Conservation (phyloP, 1,140 invertebrate species). For the Onthophagus taurus region DNA sequence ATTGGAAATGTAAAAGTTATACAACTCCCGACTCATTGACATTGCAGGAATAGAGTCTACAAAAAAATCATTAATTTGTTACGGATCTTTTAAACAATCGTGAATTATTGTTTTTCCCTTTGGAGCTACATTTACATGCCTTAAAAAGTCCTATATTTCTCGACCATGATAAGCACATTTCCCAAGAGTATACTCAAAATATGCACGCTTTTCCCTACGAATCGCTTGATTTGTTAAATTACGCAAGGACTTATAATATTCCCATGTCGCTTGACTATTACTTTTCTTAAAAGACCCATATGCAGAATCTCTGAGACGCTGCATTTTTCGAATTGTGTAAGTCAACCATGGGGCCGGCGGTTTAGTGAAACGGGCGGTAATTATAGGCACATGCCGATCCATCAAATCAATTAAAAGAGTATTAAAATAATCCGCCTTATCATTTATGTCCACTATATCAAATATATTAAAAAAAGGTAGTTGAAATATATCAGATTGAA, state of each 20-base stretch:
- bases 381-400: background rate
- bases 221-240: conserved; percentile 6
- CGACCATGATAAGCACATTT: background rate
- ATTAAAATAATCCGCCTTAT: background rate
- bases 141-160: background rate
- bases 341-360: conserved; percentile 1
- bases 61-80: background rate
- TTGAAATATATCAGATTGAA: background rate
- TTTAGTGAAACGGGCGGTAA: background rate
- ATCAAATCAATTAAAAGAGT: background rate
- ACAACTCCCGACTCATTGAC: background rate
- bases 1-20: background rate
- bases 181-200: background rate
- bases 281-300: background rate
- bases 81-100: background rate
- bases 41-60: background rate
- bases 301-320: background rate
- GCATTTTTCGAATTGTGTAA: background rate
- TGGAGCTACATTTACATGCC: background rate
- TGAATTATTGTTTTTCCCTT: background rate
- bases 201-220: conserved; percentile 2
- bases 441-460: background rate
- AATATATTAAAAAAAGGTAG: background rate
- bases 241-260: conserved; percentile 8
- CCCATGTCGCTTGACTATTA: background rate